Conservation (phyloP, 2,797 vertebrate genomes). For the Labeo calbasu region DNA sequence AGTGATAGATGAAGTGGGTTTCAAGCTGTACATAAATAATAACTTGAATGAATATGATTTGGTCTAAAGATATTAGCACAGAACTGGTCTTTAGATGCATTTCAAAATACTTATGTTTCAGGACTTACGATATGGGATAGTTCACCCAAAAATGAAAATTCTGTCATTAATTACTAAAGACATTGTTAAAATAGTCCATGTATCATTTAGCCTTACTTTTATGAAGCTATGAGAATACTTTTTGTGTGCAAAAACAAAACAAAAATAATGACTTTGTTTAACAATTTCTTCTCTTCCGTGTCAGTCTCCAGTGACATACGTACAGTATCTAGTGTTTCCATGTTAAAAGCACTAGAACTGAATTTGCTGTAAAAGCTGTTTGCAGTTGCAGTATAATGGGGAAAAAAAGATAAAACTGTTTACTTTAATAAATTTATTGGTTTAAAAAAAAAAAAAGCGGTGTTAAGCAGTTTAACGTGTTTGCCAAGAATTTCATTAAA, state of each 20-base stretch:
- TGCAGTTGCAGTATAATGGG: neutral
- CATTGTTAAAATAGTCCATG: too few species aligned
- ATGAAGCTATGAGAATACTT: too few species aligned
- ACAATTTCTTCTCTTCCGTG: too few species aligned
- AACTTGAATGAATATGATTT: neutral
- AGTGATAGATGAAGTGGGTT: neutral
- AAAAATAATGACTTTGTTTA: too few species aligned
- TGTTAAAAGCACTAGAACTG: neutral
- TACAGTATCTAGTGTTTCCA: neutral
- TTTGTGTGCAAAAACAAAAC: too few species aligned
- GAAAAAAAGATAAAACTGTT: neutral
- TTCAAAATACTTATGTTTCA: neutral
- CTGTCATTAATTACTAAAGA: too few species aligned
- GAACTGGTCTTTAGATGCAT: neutral
- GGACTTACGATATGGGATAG: too few species aligned
- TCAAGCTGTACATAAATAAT: neutral
- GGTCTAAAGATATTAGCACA: neutral
- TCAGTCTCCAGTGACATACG: too few species aligned
- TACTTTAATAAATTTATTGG: neutral
- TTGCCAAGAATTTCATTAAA: constrained; percentile 41
- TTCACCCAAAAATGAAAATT: too few species aligned
- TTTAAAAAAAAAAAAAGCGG: constrained; percentile 26
- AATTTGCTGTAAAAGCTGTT: neutral
- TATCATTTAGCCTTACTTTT: too few species aligned
- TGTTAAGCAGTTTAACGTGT: constrained; percentile 2